Conservation (phyloP, 2,113 vertebrate genomes). For the Chloropsis cyanopogon region DNA sequence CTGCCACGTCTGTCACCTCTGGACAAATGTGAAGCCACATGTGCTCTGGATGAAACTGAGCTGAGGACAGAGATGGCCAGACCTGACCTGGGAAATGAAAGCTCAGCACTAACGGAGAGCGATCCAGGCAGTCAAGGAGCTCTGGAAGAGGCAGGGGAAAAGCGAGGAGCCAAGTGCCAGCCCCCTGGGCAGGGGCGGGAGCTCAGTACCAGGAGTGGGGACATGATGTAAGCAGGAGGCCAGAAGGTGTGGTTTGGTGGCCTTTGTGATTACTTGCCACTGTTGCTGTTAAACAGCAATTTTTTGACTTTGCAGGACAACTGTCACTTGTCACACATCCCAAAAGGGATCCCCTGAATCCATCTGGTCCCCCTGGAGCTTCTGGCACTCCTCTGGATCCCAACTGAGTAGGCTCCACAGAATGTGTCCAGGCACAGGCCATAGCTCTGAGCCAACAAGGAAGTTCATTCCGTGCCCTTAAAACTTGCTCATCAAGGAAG, state of each 20-base stretch:
- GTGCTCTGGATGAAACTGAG: not conserved
- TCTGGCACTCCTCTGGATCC: not conserved
- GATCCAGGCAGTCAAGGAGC: not conserved
- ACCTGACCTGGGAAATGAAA: not conserved
- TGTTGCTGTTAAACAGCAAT: not conserved
- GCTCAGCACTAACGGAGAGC: not conserved
- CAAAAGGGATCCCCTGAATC: not conserved
- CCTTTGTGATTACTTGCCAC: fast-evolving
- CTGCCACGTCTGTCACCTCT: not conserved
- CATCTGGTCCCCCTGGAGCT: not conserved
- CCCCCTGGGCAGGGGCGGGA: not conserved
- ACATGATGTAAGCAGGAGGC: not conserved
- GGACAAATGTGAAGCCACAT: not conserved
- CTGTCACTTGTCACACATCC: not conserved
- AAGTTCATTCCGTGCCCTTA: not conserved
- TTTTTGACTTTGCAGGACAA: not conserved
- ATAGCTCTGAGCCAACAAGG: not conserved
- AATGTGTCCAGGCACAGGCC: not conserved
- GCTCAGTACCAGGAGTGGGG: not conserved
- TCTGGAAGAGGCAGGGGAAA: not conserved
- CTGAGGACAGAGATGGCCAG: not conserved
- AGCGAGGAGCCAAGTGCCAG: not conserved
- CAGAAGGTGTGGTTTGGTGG: not conserved
- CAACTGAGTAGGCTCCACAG: not conserved
- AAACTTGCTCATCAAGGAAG: not conserved